Conservation (phyloP, 2,888 invertebrate species). For the Drosophila sordidapex region DNA sequence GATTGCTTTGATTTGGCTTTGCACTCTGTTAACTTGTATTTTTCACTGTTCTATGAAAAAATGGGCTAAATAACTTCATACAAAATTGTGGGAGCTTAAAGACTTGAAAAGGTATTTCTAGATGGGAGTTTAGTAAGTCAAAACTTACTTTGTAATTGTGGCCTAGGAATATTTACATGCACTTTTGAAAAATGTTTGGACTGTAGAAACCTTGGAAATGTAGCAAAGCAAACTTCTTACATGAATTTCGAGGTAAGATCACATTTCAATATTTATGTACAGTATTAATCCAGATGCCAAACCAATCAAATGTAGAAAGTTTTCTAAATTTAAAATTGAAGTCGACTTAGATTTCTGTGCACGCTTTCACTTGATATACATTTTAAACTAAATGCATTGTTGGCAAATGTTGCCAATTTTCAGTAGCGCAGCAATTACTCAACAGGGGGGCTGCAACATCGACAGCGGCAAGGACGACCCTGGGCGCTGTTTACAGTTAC, state of each 20-base stretch:
- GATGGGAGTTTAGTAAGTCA: background rate
- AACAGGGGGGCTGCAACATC: slow-evolving; percentile 31
- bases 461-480: slow-evolving; percentile 29
- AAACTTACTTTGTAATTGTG: background rate
- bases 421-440: slow-evolving; percentile 62
- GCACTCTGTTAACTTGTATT: background rate
- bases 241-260: background rate
- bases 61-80: background rate
- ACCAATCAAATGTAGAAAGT: too few species aligned
- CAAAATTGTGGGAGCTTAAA: background rate
- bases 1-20: slow-evolving; percentile 17
- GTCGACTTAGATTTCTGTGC: background rate
- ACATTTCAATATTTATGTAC: background rate
- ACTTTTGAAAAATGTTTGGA: background rate
- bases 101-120: background rate
- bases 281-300: too few species aligned
- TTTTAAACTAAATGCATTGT: slow-evolving; percentile 13
- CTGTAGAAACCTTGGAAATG: background rate
- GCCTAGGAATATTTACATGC: background rate
- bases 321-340: background rate
- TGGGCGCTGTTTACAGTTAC: slow-evolving; percentile 40
- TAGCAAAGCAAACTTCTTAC: background rate
- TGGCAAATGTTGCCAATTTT: slow-evolving; percentile 58
- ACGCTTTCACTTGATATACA: background rate
- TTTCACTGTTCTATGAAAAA: background rate